phyloP scores from a whole-genome alignment of 2,797 vertebrate genomes.

The Numenius phaeopus region DNA sequence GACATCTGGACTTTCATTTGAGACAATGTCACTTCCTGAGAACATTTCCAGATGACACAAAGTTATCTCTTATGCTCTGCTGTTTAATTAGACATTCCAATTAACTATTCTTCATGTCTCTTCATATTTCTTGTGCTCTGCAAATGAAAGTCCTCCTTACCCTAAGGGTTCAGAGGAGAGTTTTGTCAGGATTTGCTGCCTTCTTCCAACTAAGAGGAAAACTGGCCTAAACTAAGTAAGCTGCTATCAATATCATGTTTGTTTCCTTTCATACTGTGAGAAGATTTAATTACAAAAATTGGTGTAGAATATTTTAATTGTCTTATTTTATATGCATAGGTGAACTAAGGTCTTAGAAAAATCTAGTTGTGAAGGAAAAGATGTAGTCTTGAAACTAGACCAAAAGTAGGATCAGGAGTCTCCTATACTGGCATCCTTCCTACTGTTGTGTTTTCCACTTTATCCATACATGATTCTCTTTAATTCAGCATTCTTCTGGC shows the following conservation, averaged over 20 bases:
- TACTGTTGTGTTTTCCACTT: not conserved
- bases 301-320: not conserved
- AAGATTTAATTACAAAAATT: not conserved
- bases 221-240: not conserved
- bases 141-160: not conserved
- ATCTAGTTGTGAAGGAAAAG: not conserved
- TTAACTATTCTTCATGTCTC: conserved; percentile 24
- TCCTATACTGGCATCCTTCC: not conserved
- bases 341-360: not conserved
- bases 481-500: not conserved
- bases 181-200: not conserved
- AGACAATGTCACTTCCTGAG: conserved; percentile 51
- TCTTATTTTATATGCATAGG: not conserved
- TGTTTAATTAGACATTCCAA: conserved; percentile 44
- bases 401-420: not conserved
- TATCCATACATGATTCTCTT: not conserved
- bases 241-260: not conserved
- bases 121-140: conserved; percentile 18
- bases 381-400: not conserved
- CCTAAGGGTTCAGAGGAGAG: not conserved
- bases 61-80: conserved; percentile 5
- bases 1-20: conserved; percentile 48
- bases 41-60: conserved; percentile 37
- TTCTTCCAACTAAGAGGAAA: not conserved
- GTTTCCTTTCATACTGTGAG: not conserved